A percentile compares a stretch with the other conserved stretches of the same genome.
Conservation (phyloP, 2,888 invertebrate genomes). For the Caenorhabditis angaria region DNA sequence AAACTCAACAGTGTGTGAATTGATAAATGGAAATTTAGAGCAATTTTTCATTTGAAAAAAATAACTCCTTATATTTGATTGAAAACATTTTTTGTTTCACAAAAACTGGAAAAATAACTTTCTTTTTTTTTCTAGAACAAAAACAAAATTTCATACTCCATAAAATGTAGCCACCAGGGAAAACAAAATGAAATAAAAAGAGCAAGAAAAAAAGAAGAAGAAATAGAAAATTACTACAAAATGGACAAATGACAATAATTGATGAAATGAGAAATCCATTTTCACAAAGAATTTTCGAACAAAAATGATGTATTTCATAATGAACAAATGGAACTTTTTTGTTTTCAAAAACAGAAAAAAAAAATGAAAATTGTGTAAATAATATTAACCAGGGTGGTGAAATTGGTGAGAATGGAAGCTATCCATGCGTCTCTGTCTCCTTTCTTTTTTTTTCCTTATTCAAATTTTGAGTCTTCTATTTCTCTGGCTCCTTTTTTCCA, state of each 20-base stretch:
- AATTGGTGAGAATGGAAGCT: not conserved
- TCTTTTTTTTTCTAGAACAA: no score
- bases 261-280: constrained; percentile 7
- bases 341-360: constrained; percentile 1
- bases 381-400: not conserved
- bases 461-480: constrained; percentile 22
- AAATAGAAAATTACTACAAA: not conserved
- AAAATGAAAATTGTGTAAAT: constrained; percentile 5
- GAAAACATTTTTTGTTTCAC: no score
- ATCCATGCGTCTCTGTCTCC: not conserved
- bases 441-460: constrained; percentile 12
- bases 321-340: no score
- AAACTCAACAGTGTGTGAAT: no score
- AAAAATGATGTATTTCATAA: not conserved
- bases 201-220: not conserved
- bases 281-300: not conserved
- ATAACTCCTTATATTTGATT: no score
- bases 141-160: no score
- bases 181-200: not conserved
- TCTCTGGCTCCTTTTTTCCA: constrained; percentile 5
- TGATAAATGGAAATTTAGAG: no score
- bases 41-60: no score
- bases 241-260: constrained; percentile 1
- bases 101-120: not conserved
- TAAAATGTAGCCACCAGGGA: not conserved